Base-by-base conservation (phyloP, 2,797 vertebrate species). In the Artibeus lituratus region DNA sequence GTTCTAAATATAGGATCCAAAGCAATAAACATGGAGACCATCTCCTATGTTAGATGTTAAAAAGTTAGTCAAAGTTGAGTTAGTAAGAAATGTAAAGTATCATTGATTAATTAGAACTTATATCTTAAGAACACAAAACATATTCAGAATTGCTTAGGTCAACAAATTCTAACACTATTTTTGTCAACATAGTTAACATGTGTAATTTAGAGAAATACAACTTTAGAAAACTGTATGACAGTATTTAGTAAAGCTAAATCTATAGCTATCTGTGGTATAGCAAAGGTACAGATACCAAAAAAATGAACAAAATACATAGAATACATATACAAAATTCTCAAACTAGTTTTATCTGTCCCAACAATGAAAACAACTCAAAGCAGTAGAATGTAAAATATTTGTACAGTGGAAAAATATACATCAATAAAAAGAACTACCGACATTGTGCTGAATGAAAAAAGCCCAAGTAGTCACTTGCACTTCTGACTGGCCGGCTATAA, bases 1-100 rank as follows among this genome's bases (percentile, higher is more conserved):
- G 53, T 83, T 87, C 90, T 93, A 96, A 95, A 96, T 39, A 91
- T 14, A 95, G 32, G 4, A 42, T 59, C 32, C 29, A 76, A 94
- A 92, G 70, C 35, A 93, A 74, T 18, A 47, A 24, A 53, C 32
- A 77, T 35, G 29, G 29, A 83, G 80, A 87, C 19, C 2, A 42
- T 70, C 32, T 87, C 81, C 72, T 76, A 32, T 21, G 39, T 69
- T 85, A 42, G 39, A 81, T 74, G 29, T 55, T 85, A 62, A 74
- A 91, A 95, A 88, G 44, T 44, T 22, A 55, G 9, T 44, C 12
- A 16, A 91, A 81, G n/a, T 84, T 82, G n/a, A 37, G 22, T 44
- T 55, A 78, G 11, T 65, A 39, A 83, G 18, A 94, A 96, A 89
- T 44, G 19, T n/a, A 49, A 18, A 85, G 2, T n/a, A 59, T 55